Percentiles rank a stretch among this genome's conserved stretches.
These are phyloP conservation scores for Synergus itoensis DNA, from an alignment of 2,888 invertebrate genomes.

Conservation along the genomic window DNA sequence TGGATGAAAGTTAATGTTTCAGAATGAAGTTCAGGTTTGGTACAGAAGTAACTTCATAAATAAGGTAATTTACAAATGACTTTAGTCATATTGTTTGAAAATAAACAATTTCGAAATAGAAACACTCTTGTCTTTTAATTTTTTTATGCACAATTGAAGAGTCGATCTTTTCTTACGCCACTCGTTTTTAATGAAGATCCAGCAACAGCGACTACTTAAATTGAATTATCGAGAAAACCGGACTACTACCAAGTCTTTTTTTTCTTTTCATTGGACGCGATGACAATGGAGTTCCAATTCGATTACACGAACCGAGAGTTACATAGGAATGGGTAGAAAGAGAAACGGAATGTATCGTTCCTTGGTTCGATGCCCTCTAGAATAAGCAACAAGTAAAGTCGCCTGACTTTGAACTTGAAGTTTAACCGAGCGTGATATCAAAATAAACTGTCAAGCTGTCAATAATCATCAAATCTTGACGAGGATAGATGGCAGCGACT, in stretches of 20 bases:
- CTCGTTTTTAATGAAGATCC: neutral
- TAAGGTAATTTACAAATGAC: too few relatives aligned
- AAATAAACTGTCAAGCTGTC: slow-evolving; percentile 33
- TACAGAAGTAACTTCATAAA: too few relatives aligned
- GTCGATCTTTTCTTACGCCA: neutral
- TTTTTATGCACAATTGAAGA: neutral
- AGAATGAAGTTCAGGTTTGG: neutral
- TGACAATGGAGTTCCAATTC: slow-evolving; percentile 36
- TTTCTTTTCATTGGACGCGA: neutral
- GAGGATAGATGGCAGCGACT: slow-evolving; percentile 10
- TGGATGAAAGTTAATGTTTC: neutral
- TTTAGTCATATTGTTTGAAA: too few relatives aligned
- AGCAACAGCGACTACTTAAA: slow-evolving; percentile 7
- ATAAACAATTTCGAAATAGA: too few relatives aligned
- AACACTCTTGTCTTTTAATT: neutral
- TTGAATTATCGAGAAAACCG: slow-evolving; percentile 25
- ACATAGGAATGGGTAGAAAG: slow-evolving; percentile 32
- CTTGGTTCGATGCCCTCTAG: slow-evolving; percentile 26
- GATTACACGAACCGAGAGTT: slow-evolving; percentile 27
- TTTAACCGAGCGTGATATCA: slow-evolving; percentile 30
- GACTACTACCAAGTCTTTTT: neutral
- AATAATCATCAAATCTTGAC: slow-evolving; percentile 31
- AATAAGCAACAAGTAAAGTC: slow-evolving; percentile 23
- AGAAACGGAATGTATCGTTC: slow-evolving; percentile 37
- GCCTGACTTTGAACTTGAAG: slow-evolving; percentile 29